Base-by-base conservation (phyloP, 2,797 vertebrate species). In the Epinephelus coioides region DNA sequence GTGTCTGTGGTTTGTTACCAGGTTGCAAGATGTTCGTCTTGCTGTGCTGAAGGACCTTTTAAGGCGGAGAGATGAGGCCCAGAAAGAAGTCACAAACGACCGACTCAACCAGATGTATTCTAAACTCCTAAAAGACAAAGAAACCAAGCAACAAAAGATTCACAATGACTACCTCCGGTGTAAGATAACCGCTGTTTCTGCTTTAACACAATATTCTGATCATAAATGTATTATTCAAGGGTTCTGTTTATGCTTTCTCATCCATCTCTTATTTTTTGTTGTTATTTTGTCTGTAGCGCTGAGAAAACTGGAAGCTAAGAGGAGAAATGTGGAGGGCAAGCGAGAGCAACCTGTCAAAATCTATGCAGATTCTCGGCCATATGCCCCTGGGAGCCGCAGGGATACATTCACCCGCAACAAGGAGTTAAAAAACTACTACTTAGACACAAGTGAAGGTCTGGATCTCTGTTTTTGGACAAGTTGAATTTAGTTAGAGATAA, bases 361-460 rank as follows among this genome's bases (percentile, higher is more conserved):
- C 4, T 96, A 95, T 59, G 82, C 75, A 9, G 90, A 96, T 73
- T 96, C 96, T 50, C 93, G 94, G 84, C 88, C 78, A 13, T 95
- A 94, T 0, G 91, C 94, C n/a, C 95, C 96, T 77, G 86, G 94
- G 46, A 89, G 92, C 61, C 88, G 78, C 64, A 86, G 73, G 47
- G 96, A 94, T 13, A 86, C 84, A 21, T 94, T 96, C 53, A 89
- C 91, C 17, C 79, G 91, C 40, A 66, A 64, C 60, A 91, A 84
- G 14, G 57, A 91, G 0, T 94, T 95, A 38, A 94, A 93, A 89
- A 97, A 90, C 84, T 76, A 71, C 63, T 96, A 95, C 92, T 94
- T 97, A 64, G 88, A 94, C 79, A 97, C 96, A 2, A 97, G 96
- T 76, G 90, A 97, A 95, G 98, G 98, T 99, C 18, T 51, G 83